A percentile compares a stretch with the other conserved stretches of the same genome.
phyloP scores from a whole-genome alignment of 1,140 invertebrate species.

The Drosophila insularis region DNA sequence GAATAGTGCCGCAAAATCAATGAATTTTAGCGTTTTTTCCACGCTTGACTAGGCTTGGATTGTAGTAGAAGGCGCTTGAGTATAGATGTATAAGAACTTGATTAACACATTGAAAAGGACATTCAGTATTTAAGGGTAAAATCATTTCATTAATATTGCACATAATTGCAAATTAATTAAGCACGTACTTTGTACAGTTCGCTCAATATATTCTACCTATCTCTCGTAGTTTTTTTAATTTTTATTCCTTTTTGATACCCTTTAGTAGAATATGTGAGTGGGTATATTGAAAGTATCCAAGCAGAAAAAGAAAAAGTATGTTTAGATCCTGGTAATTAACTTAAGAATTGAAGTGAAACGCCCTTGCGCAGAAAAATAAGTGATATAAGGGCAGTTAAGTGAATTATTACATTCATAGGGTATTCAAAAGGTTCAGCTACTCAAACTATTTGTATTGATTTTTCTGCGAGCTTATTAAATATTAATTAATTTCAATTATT shows the following conservation, averaged over 20 bases:
- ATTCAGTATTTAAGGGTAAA: slow-evolving; percentile 47
- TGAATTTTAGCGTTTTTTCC: slow-evolving; percentile 57
- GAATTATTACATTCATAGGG: neutral
- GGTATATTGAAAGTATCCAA: neutral
- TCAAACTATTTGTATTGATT: neutral
- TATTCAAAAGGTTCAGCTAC: neutral
- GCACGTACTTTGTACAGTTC: neutral
- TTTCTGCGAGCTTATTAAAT: slow-evolving; percentile 62
- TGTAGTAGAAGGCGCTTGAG: neutral
- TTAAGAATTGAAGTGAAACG: too few species aligned
- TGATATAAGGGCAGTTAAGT: too few species aligned
- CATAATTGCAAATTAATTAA: slow-evolving; percentile 75
- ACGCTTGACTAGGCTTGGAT: slow-evolving; percentile 47
- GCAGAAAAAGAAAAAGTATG: too few species aligned
- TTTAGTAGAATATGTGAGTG: neutral
- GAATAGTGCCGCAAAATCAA: slow-evolving; percentile 76
- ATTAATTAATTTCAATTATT: slow-evolving; percentile 77
- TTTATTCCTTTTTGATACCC: slow-evolving; percentile 1
- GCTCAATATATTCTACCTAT: neutral
- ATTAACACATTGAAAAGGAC: slow-evolving; percentile 64
- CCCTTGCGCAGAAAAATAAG: too few species aligned
- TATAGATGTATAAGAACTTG: slow-evolving; percentile 33
- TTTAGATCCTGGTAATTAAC: too few species aligned
- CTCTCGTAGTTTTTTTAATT: neutral
- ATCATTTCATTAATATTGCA: slow-evolving; percentile 77